A percentile compares a stretch with the other conserved stretches of the same genome.
Conservation (phyloP, 1,140 invertebrate species). For the Drosophila ambigua region DNA sequence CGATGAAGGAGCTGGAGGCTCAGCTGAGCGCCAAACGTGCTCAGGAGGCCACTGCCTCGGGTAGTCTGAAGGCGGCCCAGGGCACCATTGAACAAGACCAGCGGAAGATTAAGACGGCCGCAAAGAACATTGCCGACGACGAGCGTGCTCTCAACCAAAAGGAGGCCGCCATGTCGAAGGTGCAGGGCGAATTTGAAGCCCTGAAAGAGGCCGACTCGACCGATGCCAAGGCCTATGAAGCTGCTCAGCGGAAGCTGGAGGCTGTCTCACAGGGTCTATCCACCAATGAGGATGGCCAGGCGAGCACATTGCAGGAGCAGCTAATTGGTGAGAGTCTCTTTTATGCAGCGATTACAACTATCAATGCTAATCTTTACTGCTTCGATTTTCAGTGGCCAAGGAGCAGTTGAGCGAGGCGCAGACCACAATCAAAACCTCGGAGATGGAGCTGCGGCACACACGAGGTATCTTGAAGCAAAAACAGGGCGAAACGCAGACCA, state of each 20-base stretch:
- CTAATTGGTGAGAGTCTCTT: constrained; percentile 88
- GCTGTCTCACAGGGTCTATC: constrained; percentile 93
- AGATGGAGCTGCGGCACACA: constrained; percentile 90
- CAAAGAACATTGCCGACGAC: constrained; percentile 90
- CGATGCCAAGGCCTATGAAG: constrained; percentile 88
- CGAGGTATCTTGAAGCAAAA: constrained; percentile 89
- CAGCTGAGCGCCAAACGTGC: constrained; percentile 88
- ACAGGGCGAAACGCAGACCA: constrained; percentile 88
- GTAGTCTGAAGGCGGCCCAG: constrained; percentile 88
- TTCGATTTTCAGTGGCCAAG: constrained; percentile 87
- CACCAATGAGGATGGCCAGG: constrained; percentile 91
- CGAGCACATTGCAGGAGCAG: constrained; percentile 95
- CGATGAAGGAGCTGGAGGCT: constrained; percentile 88
- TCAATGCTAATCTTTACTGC: neutral
- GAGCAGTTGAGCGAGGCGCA: constrained; percentile 90
- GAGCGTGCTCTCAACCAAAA: constrained; percentile 87
- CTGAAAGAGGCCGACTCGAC: constrained; percentile 88
- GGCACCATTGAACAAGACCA: constrained; percentile 89
- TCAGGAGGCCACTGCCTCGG: constrained; percentile 87
- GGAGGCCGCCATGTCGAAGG: constrained; percentile 87
- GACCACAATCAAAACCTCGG: constrained; percentile 91
- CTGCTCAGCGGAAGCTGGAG: constrained; percentile 92
- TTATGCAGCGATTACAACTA: too few species aligned
- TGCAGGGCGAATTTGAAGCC: constrained; percentile 88
- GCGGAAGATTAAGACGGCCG: constrained; percentile 88